These are phyloP conservation scores for Isotomurus palustris DNA, from an alignment of 2,888 invertebrate species.

Conservation along the genomic window DNA sequence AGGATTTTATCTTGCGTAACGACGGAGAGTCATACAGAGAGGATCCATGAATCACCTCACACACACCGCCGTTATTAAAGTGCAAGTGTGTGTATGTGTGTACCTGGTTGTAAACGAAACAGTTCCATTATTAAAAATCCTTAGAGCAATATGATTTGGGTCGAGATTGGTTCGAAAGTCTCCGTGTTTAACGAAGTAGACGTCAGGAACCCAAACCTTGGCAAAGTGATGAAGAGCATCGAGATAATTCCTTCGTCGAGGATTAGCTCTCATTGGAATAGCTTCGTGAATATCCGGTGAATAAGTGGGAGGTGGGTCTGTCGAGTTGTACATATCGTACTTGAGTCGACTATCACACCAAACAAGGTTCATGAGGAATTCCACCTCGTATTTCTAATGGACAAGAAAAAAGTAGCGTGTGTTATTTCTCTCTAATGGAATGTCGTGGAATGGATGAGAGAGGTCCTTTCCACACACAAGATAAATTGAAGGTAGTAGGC, in stretches of 20 bases:
- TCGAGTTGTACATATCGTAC: constrained; percentile 79
- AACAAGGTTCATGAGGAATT: constrained; percentile 87
- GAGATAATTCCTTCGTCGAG: constrained; percentile 56
- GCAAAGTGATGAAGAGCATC: constrained; percentile 91
- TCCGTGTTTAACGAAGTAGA: constrained; percentile 94
- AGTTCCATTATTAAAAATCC: constrained; percentile 87
- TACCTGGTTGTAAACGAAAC: constrained; percentile 89
- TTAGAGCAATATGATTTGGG: constrained; percentile 86
- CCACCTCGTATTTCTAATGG: constrained; percentile 98
- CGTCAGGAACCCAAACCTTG: constrained; percentile 65
- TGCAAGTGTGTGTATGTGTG: no score
- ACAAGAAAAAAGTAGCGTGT: no score
- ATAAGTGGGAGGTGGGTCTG: constrained; percentile 30
- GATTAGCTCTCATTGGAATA: constrained; percentile 44
- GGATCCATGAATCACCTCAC: no score
- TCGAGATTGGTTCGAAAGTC: constrained; percentile 92
- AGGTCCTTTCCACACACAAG: no score
- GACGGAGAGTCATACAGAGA: no score
- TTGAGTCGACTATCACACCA: constrained; percentile 87
- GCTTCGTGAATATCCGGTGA: constrained; percentile 42
- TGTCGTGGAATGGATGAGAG: no score
- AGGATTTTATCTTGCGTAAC: no score
- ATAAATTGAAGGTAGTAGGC: no score
- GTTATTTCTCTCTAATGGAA: no score
- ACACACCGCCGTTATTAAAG: no score